Percentiles rank a stretch among this genome's conserved stretches.
Conservation (phyloP, 2,113 vertebrate genomes). For the Plotosus lineatus region DNA sequence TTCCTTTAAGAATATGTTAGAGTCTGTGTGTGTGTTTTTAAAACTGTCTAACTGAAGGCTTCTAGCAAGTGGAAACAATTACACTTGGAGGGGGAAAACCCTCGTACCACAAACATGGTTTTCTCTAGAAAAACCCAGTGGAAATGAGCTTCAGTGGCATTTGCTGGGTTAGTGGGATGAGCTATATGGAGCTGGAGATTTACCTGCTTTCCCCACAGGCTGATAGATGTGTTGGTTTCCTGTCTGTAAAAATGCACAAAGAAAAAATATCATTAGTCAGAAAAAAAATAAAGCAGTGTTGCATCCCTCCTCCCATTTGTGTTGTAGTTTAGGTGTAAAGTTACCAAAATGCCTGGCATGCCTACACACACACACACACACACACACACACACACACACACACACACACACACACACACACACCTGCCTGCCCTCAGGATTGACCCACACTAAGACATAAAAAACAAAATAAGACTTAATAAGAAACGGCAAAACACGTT, state of each 20-base stretch:
- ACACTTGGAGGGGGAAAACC: not conserved
- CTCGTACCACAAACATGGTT: slow-evolving; percentile 18
- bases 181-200: slow-evolving; percentile 55
- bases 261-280: slow-evolving; percentile 56
- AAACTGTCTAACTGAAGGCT: not conserved
- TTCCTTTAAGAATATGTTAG: not conserved
- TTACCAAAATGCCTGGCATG: slow-evolving; percentile 64
- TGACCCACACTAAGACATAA: not conserved
- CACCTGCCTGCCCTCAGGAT: slow-evolving; percentile 17
- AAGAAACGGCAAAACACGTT: not conserved
- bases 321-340: slow-evolving; percentile 60
- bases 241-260: slow-evolving; percentile 76
- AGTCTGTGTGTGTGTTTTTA: not conserved
- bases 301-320: slow-evolving; percentile 51
- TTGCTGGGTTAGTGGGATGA: not conserved
- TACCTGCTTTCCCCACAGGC: slow-evolving; percentile 95
- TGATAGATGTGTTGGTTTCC: slow-evolving; percentile 98
- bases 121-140: not conserved
- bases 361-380: slow-evolving; percentile 9
- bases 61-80: slow-evolving; percentile 17
- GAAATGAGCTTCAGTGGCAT: slow-evolving; percentile 1
- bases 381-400: not conserved
- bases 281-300: slow-evolving; percentile 54
- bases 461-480: not conserved
- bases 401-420: slow-evolving; percentile 26